These are phyloP conservation scores for Drosophila sechellia DNA, from an alignment of 1,140 invertebrate genomes.

Conservation along the genomic window DNA sequence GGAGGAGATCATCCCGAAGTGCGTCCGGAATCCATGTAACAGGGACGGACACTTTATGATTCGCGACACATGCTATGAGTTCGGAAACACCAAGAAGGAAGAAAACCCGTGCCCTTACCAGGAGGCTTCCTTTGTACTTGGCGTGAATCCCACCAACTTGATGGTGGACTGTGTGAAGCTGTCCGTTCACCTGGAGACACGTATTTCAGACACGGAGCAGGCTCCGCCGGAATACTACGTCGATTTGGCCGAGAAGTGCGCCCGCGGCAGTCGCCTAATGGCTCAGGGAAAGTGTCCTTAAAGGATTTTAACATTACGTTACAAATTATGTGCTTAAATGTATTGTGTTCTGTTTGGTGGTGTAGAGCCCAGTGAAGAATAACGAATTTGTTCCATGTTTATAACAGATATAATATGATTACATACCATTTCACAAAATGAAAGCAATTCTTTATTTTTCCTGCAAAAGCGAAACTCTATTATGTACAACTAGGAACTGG, in stretches of 20 bases:
- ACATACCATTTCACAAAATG: neutral
- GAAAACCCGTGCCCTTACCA: slow-evolving; percentile 84
- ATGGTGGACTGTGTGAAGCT: slow-evolving; percentile 84
- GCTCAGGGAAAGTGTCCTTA: slow-evolving; percentile 47
- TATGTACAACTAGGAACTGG: slow-evolving; percentile 20
- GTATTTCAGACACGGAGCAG: slow-evolving; percentile 55
- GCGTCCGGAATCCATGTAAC: slow-evolving; percentile 87
- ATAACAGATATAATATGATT: neutral
- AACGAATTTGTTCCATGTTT: neutral
- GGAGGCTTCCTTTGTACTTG: slow-evolving; percentile 77
- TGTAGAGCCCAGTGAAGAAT: neutral
- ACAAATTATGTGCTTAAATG: slow-evolving; percentile 1
- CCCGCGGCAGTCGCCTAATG: slow-evolving; percentile 62
- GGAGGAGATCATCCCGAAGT: slow-evolving; percentile 86
- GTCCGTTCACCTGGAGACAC: slow-evolving; percentile 63
- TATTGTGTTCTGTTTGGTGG: slow-evolving; percentile 19
- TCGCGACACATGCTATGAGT: slow-evolving; percentile 85
- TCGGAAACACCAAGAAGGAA: slow-evolving; percentile 73
- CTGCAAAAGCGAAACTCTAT: neutral
- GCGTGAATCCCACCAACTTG: slow-evolving; percentile 85
- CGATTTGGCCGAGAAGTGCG: slow-evolving; percentile 64
- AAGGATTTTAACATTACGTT: neutral
- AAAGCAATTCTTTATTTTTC: neutral
- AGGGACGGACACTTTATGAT: slow-evolving; percentile 85
- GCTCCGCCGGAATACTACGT: slow-evolving; percentile 64